phyloP scores from a whole-genome alignment of 2,888 invertebrate genomes.

The Bellardia bayeri region DNA sequence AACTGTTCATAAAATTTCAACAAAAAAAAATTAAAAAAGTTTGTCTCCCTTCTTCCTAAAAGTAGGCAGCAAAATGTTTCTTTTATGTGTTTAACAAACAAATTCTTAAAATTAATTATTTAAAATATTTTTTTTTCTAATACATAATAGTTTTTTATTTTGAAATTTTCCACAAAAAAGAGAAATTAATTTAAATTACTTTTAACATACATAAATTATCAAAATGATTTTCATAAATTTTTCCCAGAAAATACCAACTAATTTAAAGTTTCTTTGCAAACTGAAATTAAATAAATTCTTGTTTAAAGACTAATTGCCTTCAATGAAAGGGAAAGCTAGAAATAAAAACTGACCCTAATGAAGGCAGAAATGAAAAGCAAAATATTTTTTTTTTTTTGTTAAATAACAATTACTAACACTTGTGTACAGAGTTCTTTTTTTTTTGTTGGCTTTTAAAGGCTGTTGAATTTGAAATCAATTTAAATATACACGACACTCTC shows the following conservation, averaged over 20 bases:
- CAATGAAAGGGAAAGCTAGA: neutral
- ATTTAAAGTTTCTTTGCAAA: constrained; percentile 34
- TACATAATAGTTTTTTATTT: constrained; percentile 1
- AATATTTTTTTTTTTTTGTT: neutral
- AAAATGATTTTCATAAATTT: neutral
- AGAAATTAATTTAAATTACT: constrained; percentile 41
- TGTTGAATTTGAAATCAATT: constrained; percentile 61
- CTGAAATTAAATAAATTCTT: constrained; percentile 25
- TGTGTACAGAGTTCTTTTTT: neutral
- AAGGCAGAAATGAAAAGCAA: neutral
- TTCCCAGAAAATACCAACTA: neutral
- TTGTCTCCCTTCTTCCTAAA: neutral
- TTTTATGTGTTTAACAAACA: constrained; percentile 6
- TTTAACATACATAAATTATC: neutral
- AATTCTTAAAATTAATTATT: constrained; percentile 1
- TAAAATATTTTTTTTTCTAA: neutral
- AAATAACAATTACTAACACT: constrained; percentile 62
- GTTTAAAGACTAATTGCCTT: constrained; percentile 54
- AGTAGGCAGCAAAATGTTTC: neutral
- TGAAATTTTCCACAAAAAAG: neutral
- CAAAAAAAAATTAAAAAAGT: too few relatives aligned
- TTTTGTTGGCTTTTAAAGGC: neutral
- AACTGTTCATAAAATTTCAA: too few relatives aligned
- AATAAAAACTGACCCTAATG: constrained; percentile 40
- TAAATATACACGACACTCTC: neutral